Evolutionary conservation across 2,888 invertebrate genomes (phyloP).

Genomic region (Cenopis cana): DNA sequence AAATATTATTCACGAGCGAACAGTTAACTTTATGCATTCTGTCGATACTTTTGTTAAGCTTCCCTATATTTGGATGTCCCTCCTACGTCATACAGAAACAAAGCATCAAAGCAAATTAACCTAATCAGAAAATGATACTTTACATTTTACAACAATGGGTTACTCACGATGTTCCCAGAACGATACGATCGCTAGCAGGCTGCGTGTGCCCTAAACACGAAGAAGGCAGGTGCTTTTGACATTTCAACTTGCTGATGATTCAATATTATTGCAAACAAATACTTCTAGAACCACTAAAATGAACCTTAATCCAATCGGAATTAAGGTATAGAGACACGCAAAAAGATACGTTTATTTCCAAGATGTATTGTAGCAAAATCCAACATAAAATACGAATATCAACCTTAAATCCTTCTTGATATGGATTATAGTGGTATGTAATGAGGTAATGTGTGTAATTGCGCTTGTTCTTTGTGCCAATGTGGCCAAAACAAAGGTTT

Average conservation of each 20-base stretch:
- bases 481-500: conserved; percentile 45
- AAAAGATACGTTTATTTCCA: neutral
- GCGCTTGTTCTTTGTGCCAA: conserved; percentile 29
- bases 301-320: neutral
- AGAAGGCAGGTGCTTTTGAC: conserved; percentile 43
- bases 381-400: neutral
- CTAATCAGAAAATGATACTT: conserved; percentile 24
- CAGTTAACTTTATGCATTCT: too few relatives aligned
- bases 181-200: conserved; percentile 37
- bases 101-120: conserved; percentile 29
- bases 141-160: conserved; percentile 33
- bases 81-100: conserved; percentile 4
- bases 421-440: neutral
- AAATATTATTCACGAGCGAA: too few relatives aligned
- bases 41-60: neutral
- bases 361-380: conserved; percentile 8
- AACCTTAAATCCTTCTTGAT: neutral
- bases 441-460: conserved; percentile 14
- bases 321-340: neutral
- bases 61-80: neutral
- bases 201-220: conserved; percentile 43
- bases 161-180: conserved; percentile 41
- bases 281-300: neutral
- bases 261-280: conserved; percentile 22
- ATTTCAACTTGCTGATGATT: conserved; percentile 41